Percentiles rank a stretch among this genome's conserved stretches.
Evolutionary conservation across 2,113 vertebrate genomes (phyloP).

Genomic region (Trematomus loennbergii): DNA sequence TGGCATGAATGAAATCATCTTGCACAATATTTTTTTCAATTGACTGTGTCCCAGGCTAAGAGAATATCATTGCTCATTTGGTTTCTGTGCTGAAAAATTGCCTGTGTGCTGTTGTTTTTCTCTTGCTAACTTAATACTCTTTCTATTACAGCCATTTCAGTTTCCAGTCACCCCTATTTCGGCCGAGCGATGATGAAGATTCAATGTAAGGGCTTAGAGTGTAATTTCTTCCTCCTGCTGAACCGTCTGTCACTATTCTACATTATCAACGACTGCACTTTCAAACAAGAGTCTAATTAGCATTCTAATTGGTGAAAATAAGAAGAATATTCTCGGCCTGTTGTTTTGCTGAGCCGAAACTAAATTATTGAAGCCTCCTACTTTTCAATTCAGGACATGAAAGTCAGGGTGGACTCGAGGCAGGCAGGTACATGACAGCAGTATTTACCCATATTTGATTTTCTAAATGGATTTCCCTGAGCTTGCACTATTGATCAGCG

Average conservation of each 20-base stretch:
- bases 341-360: conserved; percentile 20
- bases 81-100: conserved; percentile 51
- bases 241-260: background rate
- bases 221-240: conserved; percentile 3
- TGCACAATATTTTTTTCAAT: conserved; percentile 63
- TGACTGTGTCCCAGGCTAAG: conserved; percentile 61
- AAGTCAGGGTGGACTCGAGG: conserved; percentile 46
- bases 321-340: background rate
- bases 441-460: conserved; percentile 83
- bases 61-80: conserved; percentile 69
- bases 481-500: conserved; percentile 77
- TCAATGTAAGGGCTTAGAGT: conserved; percentile 87
- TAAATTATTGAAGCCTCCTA: conserved; percentile 14
- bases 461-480: conserved; percentile 74
- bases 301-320: conserved; percentile 36
- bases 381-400: conserved; percentile 47
- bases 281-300: conserved; percentile 3
- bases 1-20: conserved; percentile 75
- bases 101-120: conserved; percentile 25
- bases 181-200: conserved; percentile 91
- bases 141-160: conserved; percentile 88
- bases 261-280: background rate
- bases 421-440: conserved; percentile 66
- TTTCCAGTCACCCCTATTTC: conserved; percentile 94
- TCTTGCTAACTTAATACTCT: conserved; percentile 36